Evolutionary conservation across 2,113 vertebrate species (phyloP).

Genomic region (Lophius piscatorius): DNA sequence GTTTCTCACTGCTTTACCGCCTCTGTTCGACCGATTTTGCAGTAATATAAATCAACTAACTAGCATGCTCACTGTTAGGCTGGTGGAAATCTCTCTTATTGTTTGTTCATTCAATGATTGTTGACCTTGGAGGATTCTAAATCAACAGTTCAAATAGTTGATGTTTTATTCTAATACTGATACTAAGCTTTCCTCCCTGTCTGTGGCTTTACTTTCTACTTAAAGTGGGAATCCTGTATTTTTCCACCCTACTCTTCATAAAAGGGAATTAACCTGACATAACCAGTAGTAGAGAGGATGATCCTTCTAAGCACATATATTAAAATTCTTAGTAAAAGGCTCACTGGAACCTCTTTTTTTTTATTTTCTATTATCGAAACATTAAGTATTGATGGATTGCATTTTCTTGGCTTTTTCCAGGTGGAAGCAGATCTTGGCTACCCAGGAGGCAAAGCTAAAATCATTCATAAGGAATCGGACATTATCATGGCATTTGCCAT

Average conservation of each 20-base stretch:
- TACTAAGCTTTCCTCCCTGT: too few species aligned
- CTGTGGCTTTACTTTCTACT: too few species aligned
- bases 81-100: too few species aligned
- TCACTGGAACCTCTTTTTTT: neutral
- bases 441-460: constrained; percentile 95
- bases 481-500: constrained; percentile 98
- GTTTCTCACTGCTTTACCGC: constrained; percentile 45
- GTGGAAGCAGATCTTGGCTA: constrained; percentile 98
- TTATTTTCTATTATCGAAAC: neutral
- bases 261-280: too few species aligned
- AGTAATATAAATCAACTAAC: constrained; percentile 54
- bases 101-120: constrained; percentile 34
- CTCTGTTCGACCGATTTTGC: constrained; percentile 45
- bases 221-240: neutral
- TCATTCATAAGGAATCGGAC: constrained; percentile 98
- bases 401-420: constrained; percentile 77
- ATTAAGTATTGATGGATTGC: neutral
- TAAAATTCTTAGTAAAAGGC: too few species aligned
- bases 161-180: too few species aligned
- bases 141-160: constrained; percentile 7
- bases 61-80: constrained; percentile 64
- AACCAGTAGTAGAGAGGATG: too few species aligned
- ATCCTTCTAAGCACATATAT: too few species aligned
- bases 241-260: too few species aligned
- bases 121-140: constrained; percentile 18